Conservation (phyloP, 2,113 vertebrate genomes). For the Eupsittula cactorum region DNA sequence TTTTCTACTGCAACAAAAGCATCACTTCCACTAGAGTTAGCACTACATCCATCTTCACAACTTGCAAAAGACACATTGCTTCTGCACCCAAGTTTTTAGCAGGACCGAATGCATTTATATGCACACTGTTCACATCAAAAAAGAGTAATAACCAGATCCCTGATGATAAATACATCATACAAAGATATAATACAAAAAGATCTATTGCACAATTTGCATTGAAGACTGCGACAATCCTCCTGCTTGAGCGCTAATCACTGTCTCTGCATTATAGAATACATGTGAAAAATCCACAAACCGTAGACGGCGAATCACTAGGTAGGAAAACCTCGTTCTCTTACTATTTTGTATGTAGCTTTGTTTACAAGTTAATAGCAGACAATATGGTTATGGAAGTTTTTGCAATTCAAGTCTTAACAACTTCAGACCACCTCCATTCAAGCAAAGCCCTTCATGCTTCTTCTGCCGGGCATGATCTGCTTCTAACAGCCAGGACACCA, state of each 20-base stretch:
- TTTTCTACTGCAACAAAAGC: background rate
- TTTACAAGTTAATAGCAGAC: background rate
- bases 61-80: background rate
- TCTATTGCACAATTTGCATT: background rate
- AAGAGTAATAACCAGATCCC: background rate
- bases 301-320: fast-evolving
- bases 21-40: background rate
- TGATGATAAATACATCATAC: background rate
- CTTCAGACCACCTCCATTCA: background rate
- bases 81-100: background rate
- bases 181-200: background rate
- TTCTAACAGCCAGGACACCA: background rate
- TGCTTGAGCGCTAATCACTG: fast-evolving
- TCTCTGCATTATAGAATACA: background rate
- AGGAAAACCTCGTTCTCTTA: background rate
- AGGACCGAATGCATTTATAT: background rate
- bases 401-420: background rate
- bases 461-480: background rate
- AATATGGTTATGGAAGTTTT: background rate
- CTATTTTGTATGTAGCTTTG: background rate
- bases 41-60: background rate
- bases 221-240: background rate
- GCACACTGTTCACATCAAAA: fast-evolving
- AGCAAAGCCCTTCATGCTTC: background rate
- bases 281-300: background rate